Evolutionary conservation across 1,140 invertebrate species (phyloP), one percentile per base, ranked within the genome.

Genomic region (Ceratina australensis): DNA sequence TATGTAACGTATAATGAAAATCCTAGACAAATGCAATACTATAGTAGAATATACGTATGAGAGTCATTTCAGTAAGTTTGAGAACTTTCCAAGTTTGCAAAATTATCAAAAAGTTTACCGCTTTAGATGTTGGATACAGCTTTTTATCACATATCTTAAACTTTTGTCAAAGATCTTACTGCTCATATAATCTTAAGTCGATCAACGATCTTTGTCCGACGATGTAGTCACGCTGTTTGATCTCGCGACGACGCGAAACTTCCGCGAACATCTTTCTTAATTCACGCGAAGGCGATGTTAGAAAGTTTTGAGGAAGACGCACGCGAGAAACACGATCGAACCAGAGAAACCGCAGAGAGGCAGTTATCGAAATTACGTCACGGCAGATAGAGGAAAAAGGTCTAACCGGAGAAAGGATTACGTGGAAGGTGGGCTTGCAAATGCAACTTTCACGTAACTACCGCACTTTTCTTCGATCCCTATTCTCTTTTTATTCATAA

Each of bases 331-430:
- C 63, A 63, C 61, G 50, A 54, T 42, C 73, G 73, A 54, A 10
- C 33, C 65, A 52, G 64, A 75, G 73, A 86, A 87, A 86, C 81
- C 72, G 26, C 68, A 42, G 33, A 42, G 33, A 42, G 63, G 69
- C 76, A 82, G 79, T 87, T 82, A 86, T 86, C 57, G 74, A 65
- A 63, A 84, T 86, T 87, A 77, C 86, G 79, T 85, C 77, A 85
- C 78, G 57, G 26, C 5, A 10, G 16, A 16, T 7, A 26, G 18
- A 69, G 26, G 60, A 20, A 52, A 56, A 75, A 78, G 50, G 33
- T 42, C 28, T 8, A 5, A 0, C 15, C 22, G 60, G 50, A 72
- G 59, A 72, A 72, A 72, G 57, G 60, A 78, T 78, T 78, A 65
- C 68, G 69, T 78, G 60, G 33, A 77, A 71, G 28, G 24, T 49